Evolutionary conservation across 2,797 vertebrate species (phyloP).

Genomic region (Cuniculus paca): DNA sequence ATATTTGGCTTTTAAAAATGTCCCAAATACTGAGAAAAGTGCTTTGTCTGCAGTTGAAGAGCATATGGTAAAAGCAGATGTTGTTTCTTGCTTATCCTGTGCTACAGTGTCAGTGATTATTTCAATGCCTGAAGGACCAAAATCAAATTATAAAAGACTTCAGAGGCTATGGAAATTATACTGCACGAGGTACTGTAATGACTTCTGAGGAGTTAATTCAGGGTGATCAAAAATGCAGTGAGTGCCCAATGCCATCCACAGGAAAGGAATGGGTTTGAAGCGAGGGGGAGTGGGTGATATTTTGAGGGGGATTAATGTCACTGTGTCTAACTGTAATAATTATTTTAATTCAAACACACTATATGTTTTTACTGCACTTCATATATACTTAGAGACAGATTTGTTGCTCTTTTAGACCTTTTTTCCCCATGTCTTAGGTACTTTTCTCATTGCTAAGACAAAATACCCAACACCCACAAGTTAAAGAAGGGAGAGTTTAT

Average conservation of each 20-base stretch:
- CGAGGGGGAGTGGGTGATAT: too few species aligned
- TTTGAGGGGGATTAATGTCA: not conserved
- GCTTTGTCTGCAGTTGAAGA: not conserved
- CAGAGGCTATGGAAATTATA: not conserved
- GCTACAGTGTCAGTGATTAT: not conserved
- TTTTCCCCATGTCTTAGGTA: not conserved
- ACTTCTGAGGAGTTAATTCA: not conserved
- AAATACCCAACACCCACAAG: not conserved
- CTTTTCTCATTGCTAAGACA: not conserved
- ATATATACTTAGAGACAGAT: not conserved
- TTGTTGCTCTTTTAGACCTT: not conserved
- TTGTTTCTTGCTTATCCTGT: not conserved
- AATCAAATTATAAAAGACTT: not conserved
- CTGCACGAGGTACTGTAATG: not conserved
- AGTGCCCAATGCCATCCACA: not conserved
- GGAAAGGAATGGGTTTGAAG: not conserved
- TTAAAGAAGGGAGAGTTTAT: not conserved
- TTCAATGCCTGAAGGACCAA: not conserved
- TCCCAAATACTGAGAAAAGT: not conserved
- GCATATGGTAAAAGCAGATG: not conserved
- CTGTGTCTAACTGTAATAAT: not conserved
- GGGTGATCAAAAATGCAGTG: not conserved
- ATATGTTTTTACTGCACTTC: not conserved
- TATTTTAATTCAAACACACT: not conserved
- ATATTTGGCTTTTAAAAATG: not conserved